Percentiles rank a stretch among this genome's conserved stretches.
These are phyloP conservation scores for Phenganax subtilis DNA, from an alignment of 92 coral and sea anemone species.

Conservation along the genomic window DNA sequence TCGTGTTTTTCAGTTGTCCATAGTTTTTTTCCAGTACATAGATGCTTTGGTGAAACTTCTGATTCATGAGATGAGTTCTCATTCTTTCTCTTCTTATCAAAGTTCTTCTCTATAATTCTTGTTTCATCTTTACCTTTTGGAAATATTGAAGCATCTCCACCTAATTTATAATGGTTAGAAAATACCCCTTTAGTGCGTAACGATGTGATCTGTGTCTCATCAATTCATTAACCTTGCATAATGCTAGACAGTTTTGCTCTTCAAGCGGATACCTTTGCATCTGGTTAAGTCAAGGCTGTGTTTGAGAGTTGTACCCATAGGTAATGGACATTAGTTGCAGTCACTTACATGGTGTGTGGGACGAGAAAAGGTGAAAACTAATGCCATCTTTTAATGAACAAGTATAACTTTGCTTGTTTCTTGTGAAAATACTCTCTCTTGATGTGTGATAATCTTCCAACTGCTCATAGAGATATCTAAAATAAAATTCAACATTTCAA, in stretches of 20 bases:
- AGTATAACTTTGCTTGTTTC: constrained; percentile 31
- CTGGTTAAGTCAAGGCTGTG: background rate
- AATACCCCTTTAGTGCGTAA: no score
- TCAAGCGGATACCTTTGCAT: background rate
- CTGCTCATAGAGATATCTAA: constrained; percentile 77
- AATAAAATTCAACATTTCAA: background rate
- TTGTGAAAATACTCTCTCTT: constrained; percentile 48
- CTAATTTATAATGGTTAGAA: constrained; percentile 36
- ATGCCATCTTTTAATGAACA: constrained; percentile 66
- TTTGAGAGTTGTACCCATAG: background rate
- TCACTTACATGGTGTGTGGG: constrained; percentile 95
- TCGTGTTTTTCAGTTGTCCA: background rate
- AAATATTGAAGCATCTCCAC: constrained; percentile 98
- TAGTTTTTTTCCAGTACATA: background rate
- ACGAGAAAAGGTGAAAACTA: constrained; percentile 78
- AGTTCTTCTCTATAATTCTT: background rate
- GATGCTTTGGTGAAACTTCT: background rate
- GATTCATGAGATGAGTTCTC: background rate
- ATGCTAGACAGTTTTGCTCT: no score
- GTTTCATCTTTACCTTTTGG: constrained; percentile 71
- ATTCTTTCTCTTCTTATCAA: background rate
- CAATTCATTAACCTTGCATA: no score
- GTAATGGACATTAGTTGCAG: background rate
- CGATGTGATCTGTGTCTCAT: no score
- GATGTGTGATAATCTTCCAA: constrained; percentile 52